phyloP scores from a whole-genome alignment of 2,113 vertebrate species.

The Salvator merianae region DNA sequence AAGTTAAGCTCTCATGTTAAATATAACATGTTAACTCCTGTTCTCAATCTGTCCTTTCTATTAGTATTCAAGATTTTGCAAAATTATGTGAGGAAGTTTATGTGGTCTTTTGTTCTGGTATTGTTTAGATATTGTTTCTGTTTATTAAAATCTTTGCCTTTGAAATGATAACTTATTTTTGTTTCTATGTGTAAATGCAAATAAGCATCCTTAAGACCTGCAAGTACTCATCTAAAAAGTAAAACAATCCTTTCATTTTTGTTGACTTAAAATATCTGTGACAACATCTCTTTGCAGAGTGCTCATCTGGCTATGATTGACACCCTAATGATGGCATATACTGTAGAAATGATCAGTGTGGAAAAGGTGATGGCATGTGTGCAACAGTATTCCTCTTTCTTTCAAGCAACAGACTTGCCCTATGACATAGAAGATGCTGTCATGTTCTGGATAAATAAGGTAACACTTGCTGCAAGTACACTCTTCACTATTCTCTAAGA shows the following conservation, averaged over 20 bases:
- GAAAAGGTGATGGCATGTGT: conserved; percentile 90
- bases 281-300: conserved; percentile 74
- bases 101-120: neutral
- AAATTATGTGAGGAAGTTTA: neutral
- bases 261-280: neutral
- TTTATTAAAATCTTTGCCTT: neutral
- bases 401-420: conserved; percentile 85
- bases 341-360: conserved; percentile 88
- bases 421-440: conserved; percentile 94
- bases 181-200: neutral
- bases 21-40: neutral
- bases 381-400: conserved; percentile 83
- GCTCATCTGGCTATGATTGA: conserved; percentile 96
- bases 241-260: rapidly evolving
- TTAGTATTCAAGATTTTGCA: neutral
- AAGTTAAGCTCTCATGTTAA: neutral
- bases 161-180: neutral
- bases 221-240: neutral
- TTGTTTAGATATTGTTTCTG: neutral
- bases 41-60: no score
- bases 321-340: conserved; percentile 95
- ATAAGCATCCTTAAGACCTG: neutral
- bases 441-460: conserved; percentile 97
- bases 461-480: conserved; percentile 51
- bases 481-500: neutral